Conservation (phyloP, 1,140 invertebrate genomes). For the Armadillidium nasatum region DNA sequence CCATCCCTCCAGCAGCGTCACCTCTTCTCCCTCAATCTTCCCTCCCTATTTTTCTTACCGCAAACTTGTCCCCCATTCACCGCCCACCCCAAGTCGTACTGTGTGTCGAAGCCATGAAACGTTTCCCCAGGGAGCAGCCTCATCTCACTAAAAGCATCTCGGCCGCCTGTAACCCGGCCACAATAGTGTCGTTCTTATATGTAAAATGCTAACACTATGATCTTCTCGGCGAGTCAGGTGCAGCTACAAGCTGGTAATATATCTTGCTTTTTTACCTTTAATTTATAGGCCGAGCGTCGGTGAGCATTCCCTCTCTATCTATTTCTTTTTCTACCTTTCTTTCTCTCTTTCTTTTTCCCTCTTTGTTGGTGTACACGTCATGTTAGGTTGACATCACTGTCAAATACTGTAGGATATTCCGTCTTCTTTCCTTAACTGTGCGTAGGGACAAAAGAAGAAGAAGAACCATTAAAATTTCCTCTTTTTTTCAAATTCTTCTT, state of each 20-base stretch:
- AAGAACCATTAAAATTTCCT: background rate
- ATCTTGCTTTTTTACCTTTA: conserved; percentile 7
- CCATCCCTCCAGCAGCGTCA: background rate
- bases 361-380: background rate
- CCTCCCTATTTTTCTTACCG: background rate
- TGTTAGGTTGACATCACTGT: background rate
- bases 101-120: background rate
- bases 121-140: background rate
- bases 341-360: background rate
- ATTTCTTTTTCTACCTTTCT: too few species aligned
- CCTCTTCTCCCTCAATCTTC: background rate
- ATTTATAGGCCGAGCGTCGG: conserved; percentile 3
- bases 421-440: conserved; percentile 4
- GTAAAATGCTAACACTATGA: conserved; percentile 7
- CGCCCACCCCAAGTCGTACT: background rate
- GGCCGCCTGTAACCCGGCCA: background rate
- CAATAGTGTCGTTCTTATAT: conserved; percentile 1
- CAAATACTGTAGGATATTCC: background rate
- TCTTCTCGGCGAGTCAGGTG: background rate
- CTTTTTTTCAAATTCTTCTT: background rate
- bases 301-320: too few species aligned
- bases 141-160: conserved; percentile 12
- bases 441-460: background rate
- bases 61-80: background rate
- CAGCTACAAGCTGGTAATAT: conserved; percentile 10